Conservation (phyloP, 2,888 invertebrate genomes). For the Timema podura region DNA sequence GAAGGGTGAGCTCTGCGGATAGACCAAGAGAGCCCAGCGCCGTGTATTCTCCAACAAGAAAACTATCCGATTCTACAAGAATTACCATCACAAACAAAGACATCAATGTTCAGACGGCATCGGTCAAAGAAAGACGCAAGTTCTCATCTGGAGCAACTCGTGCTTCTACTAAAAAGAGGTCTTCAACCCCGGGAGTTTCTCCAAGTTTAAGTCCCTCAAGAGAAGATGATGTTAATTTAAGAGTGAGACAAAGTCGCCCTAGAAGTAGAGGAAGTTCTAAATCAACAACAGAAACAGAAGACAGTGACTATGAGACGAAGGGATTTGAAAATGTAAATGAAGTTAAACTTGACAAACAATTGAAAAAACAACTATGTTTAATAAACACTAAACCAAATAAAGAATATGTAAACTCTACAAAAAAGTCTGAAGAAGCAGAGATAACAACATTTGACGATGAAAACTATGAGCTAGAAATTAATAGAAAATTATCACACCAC, state of each 20-base stretch:
- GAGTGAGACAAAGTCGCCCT: conserved; percentile 31
- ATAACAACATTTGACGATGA: too few relatives aligned
- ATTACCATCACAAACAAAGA: conserved; percentile 13
- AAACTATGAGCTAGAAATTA: too few relatives aligned
- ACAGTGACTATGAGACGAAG: conserved; percentile 20
- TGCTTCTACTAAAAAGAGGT: conserved; percentile 35
- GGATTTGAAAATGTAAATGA: too few relatives aligned
- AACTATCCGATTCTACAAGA: conserved; percentile 24
- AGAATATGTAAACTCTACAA: too few relatives aligned
- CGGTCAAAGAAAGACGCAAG: conserved; percentile 31
- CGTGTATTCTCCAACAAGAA: conserved; percentile 21
- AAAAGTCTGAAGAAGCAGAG: too few relatives aligned
- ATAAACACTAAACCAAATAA: too few relatives aligned
- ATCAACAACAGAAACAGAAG: conserved; percentile 25
- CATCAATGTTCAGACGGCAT: conserved; percentile 17
- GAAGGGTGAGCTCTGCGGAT: conserved; percentile 27
- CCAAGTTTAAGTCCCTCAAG: conserved; percentile 53
- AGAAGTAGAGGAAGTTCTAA: conserved; percentile 28
- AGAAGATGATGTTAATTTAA: conserved; percentile 28
- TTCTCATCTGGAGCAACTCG: conserved; percentile 31
- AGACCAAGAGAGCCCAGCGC: conserved; percentile 18
- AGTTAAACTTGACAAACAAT: too few relatives aligned
- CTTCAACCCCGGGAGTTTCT: conserved; percentile 44
- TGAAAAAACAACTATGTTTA: too few relatives aligned
- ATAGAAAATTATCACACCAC: too few relatives aligned